Base-by-base conservation (phyloP, 2,113 vertebrate species). In the Lipophrys pholis region DNA sequence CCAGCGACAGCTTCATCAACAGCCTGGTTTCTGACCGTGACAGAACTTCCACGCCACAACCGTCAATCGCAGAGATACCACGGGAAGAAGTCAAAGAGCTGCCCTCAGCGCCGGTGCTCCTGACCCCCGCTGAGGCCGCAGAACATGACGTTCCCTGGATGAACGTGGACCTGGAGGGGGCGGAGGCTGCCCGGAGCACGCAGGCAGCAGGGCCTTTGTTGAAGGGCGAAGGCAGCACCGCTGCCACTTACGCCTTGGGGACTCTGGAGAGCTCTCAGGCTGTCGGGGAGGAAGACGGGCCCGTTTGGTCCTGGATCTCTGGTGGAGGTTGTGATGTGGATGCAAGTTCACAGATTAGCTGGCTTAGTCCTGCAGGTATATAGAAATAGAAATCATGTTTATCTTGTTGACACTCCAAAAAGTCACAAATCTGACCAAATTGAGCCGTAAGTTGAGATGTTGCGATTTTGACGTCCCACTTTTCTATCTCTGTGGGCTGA, bases 131-230 rank as follows among this genome's bases (percentile, higher is more conserved):
- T 7, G 80, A 51, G 0, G 61, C 78, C 1, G 68, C 52, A 0
- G 62, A 73, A 3, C 82, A 69, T 0, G 93, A 94, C 1, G 81
- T 93, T 50, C 95, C 94, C 50, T 98, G 97, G 97, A 97, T 95
- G 82, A 98, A 94, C 8, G 97, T 98, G 40, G 97, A 98, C 77
- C 88, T 99, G 78, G 96, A 97, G 80, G 97, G 96, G 55, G 91
- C 94, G 1, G 93, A 85, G 10, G 84, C 82, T 0, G 65, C 93
- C 1, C 74, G 82, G 9, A 84, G 87, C 2, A 4, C 53, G 65
- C 0, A 42, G 39, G 53, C 9, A 2, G 65, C 55, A 5, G 66
- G 39, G 30, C 3, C 21, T 1, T 58, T 46, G 0, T 6, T 49
- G 21, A 30, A 30, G 8, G 69, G 62, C 6, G 80, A 88, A 0